Conservation (phyloP, 2,888 invertebrate species). For the Helleia helle region DNA sequence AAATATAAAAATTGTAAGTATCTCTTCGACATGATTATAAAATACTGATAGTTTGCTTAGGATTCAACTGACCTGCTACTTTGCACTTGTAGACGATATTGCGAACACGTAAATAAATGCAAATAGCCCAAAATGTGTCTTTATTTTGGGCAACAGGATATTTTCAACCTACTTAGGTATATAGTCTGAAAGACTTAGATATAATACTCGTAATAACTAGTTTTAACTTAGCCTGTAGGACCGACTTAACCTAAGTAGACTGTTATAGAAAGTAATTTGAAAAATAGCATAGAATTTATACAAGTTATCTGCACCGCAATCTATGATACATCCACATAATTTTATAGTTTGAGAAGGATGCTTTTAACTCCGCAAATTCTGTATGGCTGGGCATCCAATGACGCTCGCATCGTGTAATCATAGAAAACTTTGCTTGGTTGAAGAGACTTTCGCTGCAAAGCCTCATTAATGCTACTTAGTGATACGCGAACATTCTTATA, state of each 20-base stretch:
- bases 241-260: conserved; percentile 14
- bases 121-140: not conserved
- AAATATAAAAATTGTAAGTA: conserved; percentile 2
- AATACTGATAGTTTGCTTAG: not conserved
- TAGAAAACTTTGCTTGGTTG: conserved; percentile 66
- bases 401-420: conserved; percentile 46
- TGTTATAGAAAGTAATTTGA: conserved; percentile 13
- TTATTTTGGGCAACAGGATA: not conserved
- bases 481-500: conserved; percentile 63
- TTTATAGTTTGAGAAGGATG: conserved; percentile 62
- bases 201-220: conserved; percentile 5
- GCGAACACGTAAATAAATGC: conserved; percentile 2
- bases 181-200: conserved; percentile 1
- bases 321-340: conserved; percentile 63
- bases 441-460: conserved; percentile 66
- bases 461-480: conserved; percentile 70
- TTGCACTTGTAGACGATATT: conserved; percentile 4
- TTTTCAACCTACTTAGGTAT: conserved; percentile 1
- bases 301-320: conserved; percentile 63
- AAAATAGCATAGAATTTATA: conserved; percentile 19
- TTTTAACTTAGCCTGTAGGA: conserved; percentile 5
- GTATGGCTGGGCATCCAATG: conserved; percentile 56
- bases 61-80: conserved; percentile 1
- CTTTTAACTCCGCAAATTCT: conserved; percentile 65
- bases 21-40: not conserved